These are phyloP conservation scores for Apamea sordens DNA, from an alignment of 2,888 invertebrate species.

Conservation along the genomic window DNA sequence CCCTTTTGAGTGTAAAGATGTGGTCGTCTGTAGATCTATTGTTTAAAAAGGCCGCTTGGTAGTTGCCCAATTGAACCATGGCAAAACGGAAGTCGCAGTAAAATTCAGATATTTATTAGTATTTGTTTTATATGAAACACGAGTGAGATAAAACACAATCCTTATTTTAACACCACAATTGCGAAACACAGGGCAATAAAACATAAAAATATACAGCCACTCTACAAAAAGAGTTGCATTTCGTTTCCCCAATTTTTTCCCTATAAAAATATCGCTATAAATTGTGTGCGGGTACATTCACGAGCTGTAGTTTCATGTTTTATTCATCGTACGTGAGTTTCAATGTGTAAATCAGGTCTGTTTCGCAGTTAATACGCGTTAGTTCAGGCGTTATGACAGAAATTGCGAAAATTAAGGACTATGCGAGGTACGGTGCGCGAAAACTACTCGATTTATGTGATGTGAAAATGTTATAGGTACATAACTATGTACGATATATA, in stretches of 20 bases:
- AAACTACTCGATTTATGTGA: not conserved
- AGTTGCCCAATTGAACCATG: too few species aligned
- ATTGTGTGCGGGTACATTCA: slow-evolving; percentile 32
- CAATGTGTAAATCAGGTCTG: slow-evolving; percentile 65
- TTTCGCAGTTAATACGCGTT: slow-evolving; percentile 76
- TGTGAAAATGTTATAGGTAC: not conserved
- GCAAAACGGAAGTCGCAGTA: not conserved
- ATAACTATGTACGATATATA: not conserved
- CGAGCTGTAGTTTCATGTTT: slow-evolving; percentile 67
- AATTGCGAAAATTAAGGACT: slow-evolving; percentile 68
- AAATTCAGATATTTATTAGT: not conserved
- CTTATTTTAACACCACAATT: slow-evolving; percentile 31
- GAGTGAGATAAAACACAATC: slow-evolving; percentile 6
- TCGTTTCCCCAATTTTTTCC: slow-evolving; percentile 50
- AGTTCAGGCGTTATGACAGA: slow-evolving; percentile 69
- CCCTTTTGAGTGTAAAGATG: too few species aligned
- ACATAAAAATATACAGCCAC: slow-evolving; percentile 42
- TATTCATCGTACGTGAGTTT: slow-evolving; percentile 72
- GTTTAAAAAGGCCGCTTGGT: too few species aligned
- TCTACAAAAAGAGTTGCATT: slow-evolving; percentile 42
- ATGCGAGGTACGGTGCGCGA: slow-evolving; percentile 31
- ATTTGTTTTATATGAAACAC: slow-evolving; percentile 1
- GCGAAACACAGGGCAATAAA: slow-evolving; percentile 46
- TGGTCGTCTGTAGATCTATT: too few species aligned
- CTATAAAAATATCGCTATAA: slow-evolving; percentile 54